Percentiles rank a stretch among this genome's conserved stretches.
Conservation (phyloP, 2,888 invertebrate species). For the Tiliacea citrago region DNA sequence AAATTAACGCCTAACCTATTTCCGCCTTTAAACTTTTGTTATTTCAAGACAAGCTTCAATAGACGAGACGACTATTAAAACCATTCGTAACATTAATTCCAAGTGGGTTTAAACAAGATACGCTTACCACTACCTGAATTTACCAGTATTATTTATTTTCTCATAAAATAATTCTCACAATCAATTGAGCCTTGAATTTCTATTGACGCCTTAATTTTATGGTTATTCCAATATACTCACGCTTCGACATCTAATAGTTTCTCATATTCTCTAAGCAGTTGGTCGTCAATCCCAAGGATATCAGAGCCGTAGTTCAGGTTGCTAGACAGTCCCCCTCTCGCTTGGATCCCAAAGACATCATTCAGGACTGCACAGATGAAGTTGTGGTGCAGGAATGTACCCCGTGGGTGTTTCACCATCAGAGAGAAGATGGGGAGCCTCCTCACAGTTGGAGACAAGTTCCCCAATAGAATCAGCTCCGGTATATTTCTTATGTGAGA, state of each 20-base stretch:
- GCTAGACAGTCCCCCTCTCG: conserved; percentile 94
- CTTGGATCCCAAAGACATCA: conserved; percentile 97
- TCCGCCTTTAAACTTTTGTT: conserved; percentile 1
- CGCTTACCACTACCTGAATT: conserved; percentile 17
- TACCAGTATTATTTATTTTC: conserved; percentile 47
- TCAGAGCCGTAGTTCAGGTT: conserved; percentile 96
- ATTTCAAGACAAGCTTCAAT: not conserved
- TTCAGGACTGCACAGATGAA: conserved; percentile 96
- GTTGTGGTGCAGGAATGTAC: conserved; percentile 97
- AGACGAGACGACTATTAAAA: conserved; percentile 1
- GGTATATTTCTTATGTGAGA: conserved; percentile 95
- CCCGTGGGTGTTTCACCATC: conserved; percentile 95
- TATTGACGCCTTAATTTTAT: conserved; percentile 15
- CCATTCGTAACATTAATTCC: not conserved
- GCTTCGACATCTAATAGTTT: conserved; percentile 88
- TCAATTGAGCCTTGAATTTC: conserved; percentile 30
- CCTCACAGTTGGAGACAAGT: conserved; percentile 92
- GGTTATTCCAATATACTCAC: conserved; percentile 73
- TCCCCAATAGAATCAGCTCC: conserved; percentile 95
- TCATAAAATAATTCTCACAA: conserved; percentile 24
- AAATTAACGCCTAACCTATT: conserved; percentile 5
- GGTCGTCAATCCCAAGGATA: conserved; percentile 95
- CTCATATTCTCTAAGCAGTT: conserved; percentile 94
- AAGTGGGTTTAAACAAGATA: conserved; percentile 10
- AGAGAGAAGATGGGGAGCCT: conserved; percentile 96